Percentiles rank a stretch among this genome's conserved stretches.
Evolutionary conservation across 2,888 invertebrate genomes (phyloP).

Genomic region (Hydropsyche betteni): DNA sequence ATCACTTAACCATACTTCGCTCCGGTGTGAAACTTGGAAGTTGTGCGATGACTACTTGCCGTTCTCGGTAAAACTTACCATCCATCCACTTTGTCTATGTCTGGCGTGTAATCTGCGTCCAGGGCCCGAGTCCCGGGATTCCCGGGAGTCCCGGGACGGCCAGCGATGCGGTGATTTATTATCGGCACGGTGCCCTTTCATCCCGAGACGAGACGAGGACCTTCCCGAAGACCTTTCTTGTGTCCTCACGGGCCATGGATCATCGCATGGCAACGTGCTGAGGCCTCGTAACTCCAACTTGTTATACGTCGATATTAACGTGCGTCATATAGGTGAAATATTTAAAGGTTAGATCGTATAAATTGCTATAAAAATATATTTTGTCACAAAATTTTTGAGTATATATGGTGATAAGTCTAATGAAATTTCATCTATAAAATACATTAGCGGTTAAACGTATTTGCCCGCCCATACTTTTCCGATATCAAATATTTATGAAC

Average conservation of each 20-base stretch:
- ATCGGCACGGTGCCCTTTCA: slow-evolving; percentile 43
- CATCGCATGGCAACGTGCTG: slow-evolving; percentile 15
- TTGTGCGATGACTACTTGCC: background rate
- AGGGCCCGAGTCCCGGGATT: slow-evolving; percentile 29
- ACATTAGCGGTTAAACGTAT: no score
- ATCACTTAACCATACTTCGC: slow-evolving; percentile 35
- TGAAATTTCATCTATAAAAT: no score
- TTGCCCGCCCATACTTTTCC: no score
- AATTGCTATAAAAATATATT: no score
- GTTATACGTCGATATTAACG: no score
- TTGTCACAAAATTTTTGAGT: no score
- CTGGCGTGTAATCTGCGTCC: slow-evolving; percentile 39
- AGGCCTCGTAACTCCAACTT: no score
- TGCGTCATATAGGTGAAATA: no score
- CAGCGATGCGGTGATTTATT: slow-evolving; percentile 47
- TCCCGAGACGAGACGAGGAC: slow-evolving; percentile 16
- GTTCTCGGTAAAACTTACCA: slow-evolving; percentile 43
- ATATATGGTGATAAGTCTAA: no score
- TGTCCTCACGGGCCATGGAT: slow-evolving; percentile 32
- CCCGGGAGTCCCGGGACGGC: slow-evolving; percentile 36
- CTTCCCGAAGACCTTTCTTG: no score
- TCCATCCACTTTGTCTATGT: slow-evolving; percentile 46
- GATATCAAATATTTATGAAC: no score
- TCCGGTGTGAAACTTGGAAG: background rate
- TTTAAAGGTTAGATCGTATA: no score